Base-by-base conservation (phyloP, 2,113 vertebrate species). In the Antigone vipio region DNA sequence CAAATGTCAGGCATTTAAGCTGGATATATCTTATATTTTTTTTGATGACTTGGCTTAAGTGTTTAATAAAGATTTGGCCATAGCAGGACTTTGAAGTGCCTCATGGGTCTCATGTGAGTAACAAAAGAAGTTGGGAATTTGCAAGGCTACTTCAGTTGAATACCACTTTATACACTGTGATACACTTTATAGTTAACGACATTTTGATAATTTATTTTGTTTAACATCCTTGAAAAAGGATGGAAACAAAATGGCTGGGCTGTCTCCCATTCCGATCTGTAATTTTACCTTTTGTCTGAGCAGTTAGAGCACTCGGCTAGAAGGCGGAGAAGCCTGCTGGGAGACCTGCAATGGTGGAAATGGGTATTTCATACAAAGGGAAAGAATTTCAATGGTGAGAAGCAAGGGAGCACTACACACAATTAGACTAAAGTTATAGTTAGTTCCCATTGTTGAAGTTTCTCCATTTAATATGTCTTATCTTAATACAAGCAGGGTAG, bases 181-280 rank as follows among this genome's bases (percentile, higher is more conserved):
- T 68, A 88, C 4, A 72, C 3, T 69, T 96, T 88, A 92, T 27
- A 85, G 16, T 34, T 72, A 92, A 91, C n/a, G 81, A 67, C 38
- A 78, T 83, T 86, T 92, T 59, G 11, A 22, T 52, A 79, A 68
- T 73, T 95, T 91, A 38, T 95, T 97, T 96, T 66, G 15, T 82
- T 93, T 86, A 67, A 78, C 34, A 66, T 93, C 38, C 13, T 69
- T 58, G 42, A 40, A 84, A 78, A 35, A 27, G 9, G 8, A 38
- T 52, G 34, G 55, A 67, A 89, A 84, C 4, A 44, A 74, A 92
- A 89, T 60, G 3, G 14, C 11, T 66, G 4, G 9, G 4, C 22
- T 77, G 5, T 42, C 42, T 74, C 18, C 11, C 8, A 38, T 77
- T 81, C 24, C 50, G 30, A 19, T 47, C 30, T 74, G 16, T 49